A percentile compares a stretch with the other conserved stretches of the same genome.
Conservation (phyloP, 2,113 vertebrate genomes). For the Gopherus evgoodei region DNA sequence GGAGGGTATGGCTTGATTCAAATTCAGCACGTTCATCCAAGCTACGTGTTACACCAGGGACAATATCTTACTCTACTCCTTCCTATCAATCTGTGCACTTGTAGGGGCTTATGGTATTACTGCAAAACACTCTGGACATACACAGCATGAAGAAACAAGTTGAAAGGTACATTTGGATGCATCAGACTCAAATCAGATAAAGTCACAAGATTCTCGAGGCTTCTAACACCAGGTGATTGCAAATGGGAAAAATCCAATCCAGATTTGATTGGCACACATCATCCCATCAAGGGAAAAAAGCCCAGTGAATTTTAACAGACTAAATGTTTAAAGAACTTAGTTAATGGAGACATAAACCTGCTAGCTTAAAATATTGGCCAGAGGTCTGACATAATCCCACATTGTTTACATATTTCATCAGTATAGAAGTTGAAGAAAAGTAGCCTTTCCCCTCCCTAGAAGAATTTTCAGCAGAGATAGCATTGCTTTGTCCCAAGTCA, state of each 20-base stretch:
- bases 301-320: slow-evolving; percentile 55
- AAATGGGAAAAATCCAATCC: slow-evolving; percentile 66
- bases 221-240: slow-evolving; percentile 61
- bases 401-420: slow-evolving; percentile 71
- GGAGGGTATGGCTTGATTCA: slow-evolving; percentile 62
- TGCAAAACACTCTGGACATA: slow-evolving; percentile 60
- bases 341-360: slow-evolving; percentile 67
- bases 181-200: slow-evolving; percentile 71
- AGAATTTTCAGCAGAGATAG: slow-evolving; percentile 57
- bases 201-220: slow-evolving; percentile 54
- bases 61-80: slow-evolving; percentile 47
- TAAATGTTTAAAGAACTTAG: slow-evolving; percentile 65
- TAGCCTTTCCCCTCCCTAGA: slow-evolving; percentile 61
- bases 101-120: slow-evolving; percentile 68
- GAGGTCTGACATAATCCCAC: slow-evolving; percentile 61
- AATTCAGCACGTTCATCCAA: slow-evolving; percentile 62
- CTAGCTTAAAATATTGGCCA: slow-evolving; percentile 62
- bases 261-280: slow-evolving; percentile 64
- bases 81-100: slow-evolving; percentile 66
- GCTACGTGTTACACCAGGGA: slow-evolving; percentile 37
- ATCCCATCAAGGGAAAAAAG: slow-evolving; percentile 32
- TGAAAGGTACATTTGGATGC: slow-evolving; percentile 50
- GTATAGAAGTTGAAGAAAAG: slow-evolving; percentile 56
- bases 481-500: slow-evolving; percentile 65
- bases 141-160: slow-evolving; percentile 72